These are phyloP conservation scores for Hyppa rectilinea DNA, from an alignment of 2,888 invertebrate species.

Conservation along the genomic window DNA sequence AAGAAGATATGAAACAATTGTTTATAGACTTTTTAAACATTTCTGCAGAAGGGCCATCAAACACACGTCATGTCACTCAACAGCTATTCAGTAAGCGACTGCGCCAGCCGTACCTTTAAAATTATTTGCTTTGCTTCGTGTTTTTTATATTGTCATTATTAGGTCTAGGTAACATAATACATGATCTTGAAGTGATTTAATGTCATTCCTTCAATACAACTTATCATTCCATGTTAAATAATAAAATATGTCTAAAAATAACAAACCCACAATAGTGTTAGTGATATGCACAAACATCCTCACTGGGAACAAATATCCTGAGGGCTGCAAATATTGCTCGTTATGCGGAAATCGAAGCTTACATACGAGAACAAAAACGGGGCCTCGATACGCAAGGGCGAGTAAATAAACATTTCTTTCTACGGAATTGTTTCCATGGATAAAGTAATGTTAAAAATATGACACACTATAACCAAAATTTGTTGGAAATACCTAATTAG, in stretches of 20 bases:
- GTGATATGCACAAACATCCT: conserved; percentile 37
- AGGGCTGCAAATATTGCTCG: conserved; percentile 36
- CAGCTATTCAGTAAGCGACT: not conserved
- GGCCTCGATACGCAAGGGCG: conserved; percentile 6
- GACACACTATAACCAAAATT: no score
- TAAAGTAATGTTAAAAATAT: conserved; percentile 13
- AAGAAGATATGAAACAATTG: not conserved
- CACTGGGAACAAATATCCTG: conserved; percentile 22
- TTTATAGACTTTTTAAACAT: not conserved
- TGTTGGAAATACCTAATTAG: not conserved
- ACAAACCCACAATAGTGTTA: conserved; percentile 15
- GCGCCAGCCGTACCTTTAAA: not conserved
- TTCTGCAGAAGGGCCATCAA: not conserved
- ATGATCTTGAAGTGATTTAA: not conserved
- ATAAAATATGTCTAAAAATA: not conserved
- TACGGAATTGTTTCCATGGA: not conserved
- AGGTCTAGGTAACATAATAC: not conserved
- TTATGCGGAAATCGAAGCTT: conserved; percentile 22
- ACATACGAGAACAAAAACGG: conserved; percentile 21
- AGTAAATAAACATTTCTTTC: conserved; percentile 33
- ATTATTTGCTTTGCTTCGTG: no score
- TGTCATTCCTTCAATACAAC: no score
- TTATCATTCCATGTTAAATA: not conserved
- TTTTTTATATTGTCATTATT: no score
- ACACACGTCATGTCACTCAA: not conserved